Evolutionary conservation across 2,113 vertebrate species (phyloP), one percentile per base, ranked within the genome.

Genomic region (Rattus rattus): DNA sequence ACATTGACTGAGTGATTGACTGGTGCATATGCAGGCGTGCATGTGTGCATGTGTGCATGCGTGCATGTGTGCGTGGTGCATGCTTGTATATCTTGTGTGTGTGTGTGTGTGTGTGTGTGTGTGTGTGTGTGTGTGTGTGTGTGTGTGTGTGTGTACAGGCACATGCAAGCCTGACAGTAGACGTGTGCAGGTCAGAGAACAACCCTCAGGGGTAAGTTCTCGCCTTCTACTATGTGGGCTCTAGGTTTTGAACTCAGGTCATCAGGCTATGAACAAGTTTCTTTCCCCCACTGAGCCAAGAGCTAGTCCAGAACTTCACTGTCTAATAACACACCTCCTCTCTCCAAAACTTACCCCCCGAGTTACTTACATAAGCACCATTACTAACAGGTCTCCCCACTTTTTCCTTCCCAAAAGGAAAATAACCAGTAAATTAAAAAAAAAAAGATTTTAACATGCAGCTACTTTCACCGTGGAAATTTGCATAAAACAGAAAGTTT

Each of bases 401-500:
- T 52, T n/a, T 70, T 12, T n/a, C 72, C 80, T 76, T 65, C 59
- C 16, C 17, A 54, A 92, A 97, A 85, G n/a, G 36, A 80, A 95
- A 88, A 16, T 56, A 47, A 43, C 59, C 90, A 63, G 26, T 72
- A 49, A 30, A 47, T 43, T n/a, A n/a, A 43, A 43, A 2, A 2
- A 39, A 22, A 43, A 22, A 9, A 43, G 17, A 2, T 81, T 47
- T 92, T 93, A 96, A 94, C 54, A 88, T 30, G 67, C 49, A 52
- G 54, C 36, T 39, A 65, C 4, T 19, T 39, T 59, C 36, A 13
- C 24, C 11, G 9, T 61, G 56, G 59, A 92, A 12, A 26, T 49
- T 39, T 91, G 8, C 10, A 39, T 90, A 95, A 63, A 5, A 52
- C 16, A n/a, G 26, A 87, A 91, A 91, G 47, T n/a, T 30, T 36